Evolutionary conservation across 2,113 vertebrate species (phyloP).

Genomic region (Varanus salvator): DNA sequence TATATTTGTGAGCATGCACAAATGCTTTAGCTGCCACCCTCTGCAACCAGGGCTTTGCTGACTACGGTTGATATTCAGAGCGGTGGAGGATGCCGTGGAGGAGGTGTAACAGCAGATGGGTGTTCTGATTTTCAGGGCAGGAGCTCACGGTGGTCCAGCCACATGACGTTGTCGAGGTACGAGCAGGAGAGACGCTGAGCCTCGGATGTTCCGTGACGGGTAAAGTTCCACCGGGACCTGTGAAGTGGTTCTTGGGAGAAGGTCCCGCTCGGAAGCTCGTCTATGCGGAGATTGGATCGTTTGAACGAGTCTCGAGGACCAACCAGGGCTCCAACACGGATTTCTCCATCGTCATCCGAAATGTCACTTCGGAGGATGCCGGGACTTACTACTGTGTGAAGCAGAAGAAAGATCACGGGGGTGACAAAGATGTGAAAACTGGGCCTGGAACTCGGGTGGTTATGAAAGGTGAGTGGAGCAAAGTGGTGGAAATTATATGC

Average conservation of each 20-base stretch:
- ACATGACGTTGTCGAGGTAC: fast-evolving
- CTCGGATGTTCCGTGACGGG: fast-evolving
- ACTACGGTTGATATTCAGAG: not conserved
- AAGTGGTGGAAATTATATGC: not conserved
- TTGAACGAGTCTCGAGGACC: fast-evolving
- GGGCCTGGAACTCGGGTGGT: not conserved
- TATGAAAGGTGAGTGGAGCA: not conserved
- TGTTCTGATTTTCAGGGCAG: fast-evolving
- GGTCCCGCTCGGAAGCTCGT: fast-evolving
- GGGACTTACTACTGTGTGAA: slow-evolving; percentile 60
- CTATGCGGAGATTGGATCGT: fast-evolving
- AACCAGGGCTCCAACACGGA: fast-evolving
- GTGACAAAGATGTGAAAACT: fast-evolving
- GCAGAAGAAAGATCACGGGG: fast-evolving
- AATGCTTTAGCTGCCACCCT: too few relatives aligned
- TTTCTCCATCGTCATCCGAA: slow-evolving; percentile 37
- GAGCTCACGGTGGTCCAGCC: fast-evolving
- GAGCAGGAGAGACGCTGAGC: fast-evolving
- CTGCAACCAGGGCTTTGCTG: not conserved
- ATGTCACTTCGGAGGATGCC: fast-evolving
- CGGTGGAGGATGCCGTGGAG: too few relatives aligned
- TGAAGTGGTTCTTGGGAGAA: slow-evolving; percentile 54
- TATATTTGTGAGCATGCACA: too few relatives aligned
- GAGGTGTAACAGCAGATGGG: not conserved
- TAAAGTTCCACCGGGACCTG: fast-evolving